Percentiles rank a stretch among this genome's conserved stretches.
Conservation (phyloP, 2,113 vertebrate genomes). For the Todiramphus saurophagus region DNA sequence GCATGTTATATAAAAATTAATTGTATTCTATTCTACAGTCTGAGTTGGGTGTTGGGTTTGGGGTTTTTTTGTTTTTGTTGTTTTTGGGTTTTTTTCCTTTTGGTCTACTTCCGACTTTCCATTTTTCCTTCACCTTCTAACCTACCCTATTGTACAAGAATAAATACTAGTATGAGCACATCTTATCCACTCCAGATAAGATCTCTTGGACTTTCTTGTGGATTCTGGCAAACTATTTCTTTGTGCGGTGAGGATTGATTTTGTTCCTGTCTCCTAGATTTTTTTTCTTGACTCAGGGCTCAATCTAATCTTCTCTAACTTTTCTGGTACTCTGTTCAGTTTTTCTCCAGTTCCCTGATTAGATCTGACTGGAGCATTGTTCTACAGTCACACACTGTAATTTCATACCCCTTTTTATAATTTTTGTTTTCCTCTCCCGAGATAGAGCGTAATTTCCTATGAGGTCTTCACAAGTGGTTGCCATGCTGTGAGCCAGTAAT, state of each 20-base stretch:
- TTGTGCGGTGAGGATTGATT: conserved; percentile 10
- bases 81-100: not conserved
- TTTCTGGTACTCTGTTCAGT: not conserved
- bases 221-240: not conserved
- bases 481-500: conserved; percentile 20
- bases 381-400: not conserved
- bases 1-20: not conserved
- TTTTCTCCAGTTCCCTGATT: not conserved
- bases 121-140: conserved; percentile 1
- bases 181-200: not conserved
- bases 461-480: conserved; percentile 22
- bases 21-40: not conserved
- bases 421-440: not conserved
- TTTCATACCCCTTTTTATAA: not conserved
- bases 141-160: not conserved
- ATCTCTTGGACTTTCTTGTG: not conserved
- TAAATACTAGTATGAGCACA: not conserved
- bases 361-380: not conserved
- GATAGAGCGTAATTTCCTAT: not conserved
- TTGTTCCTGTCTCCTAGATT: not conserved
- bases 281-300: conserved; percentile 14
- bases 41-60: not conserved
- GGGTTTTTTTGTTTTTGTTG: not conserved
- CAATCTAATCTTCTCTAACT: conserved; percentile 15
- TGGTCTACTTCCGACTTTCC: not conserved